Evolutionary conservation across 1,140 invertebrate genomes (phyloP), one percentile per base, ranked within the genome.

Genomic region (Drosophila subobscura): DNA sequence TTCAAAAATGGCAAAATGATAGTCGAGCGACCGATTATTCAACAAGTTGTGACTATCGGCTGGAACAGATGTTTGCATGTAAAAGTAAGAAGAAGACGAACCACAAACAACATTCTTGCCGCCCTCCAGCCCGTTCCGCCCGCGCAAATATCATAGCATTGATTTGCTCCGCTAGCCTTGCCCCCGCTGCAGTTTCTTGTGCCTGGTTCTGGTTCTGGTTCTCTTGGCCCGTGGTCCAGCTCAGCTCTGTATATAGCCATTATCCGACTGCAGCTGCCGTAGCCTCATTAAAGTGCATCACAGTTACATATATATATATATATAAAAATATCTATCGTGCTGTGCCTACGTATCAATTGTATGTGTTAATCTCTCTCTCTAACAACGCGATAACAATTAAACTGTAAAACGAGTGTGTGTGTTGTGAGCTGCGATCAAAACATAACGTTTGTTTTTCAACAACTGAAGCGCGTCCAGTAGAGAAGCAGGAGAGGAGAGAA

Each of bases 81-180:
- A 41, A 74, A 33, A 55, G 54, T 16, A 66, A 83, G 81, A 60
- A 85, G 66, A 59, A 79, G 72, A 64, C 47, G 46, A 40, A 44
- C 77, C 52, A 72, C 72, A 85, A 86, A 86, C 81, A 86, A 71
- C 41, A 54, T 68, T 77, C 58, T 56, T 27, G 58, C 54, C 67
- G 53, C 16, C 47, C 72, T 57, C 65, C 56, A 22, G 33, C 41
- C 29, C 67, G 40, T 37, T 40, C 45, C 53, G 49, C 77, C 58
- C 53, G 51, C 72, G 49, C 59, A 23, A 41, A 20, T 54, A 8
- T 55, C 53, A 37, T 37, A 37, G 56, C 61, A 50, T 68, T 63
- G 72, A 64, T 78, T 79, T 56, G 61, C 54, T 68, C 46, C 22
- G 23, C 33, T 72, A 41, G 23, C 27, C 72, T 64, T 57, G 49